Conservation (phyloP, 2,797 vertebrate genomes). For the Spheniscus humboldti region DNA sequence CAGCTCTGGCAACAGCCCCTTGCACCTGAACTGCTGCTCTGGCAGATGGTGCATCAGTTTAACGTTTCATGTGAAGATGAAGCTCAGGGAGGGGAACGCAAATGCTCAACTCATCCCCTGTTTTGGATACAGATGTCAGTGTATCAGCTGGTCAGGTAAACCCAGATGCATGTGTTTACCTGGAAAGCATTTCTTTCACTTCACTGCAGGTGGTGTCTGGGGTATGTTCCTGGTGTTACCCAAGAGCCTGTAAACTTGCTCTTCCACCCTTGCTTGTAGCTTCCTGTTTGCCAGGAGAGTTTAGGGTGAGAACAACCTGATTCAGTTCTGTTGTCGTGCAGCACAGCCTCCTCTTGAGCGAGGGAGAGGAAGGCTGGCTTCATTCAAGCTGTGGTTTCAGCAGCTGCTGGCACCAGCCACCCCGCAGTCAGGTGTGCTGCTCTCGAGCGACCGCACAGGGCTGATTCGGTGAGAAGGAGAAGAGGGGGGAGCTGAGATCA, state of each 20-base stretch:
- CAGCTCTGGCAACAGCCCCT: neutral
- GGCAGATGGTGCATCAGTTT: conserved; percentile 7
- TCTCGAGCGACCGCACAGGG: neutral
- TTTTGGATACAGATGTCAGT: fast-evolving
- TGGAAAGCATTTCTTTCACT: neutral
- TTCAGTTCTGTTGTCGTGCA: neutral
- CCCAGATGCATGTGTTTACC: fast-evolving
- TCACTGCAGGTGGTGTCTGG: neutral
- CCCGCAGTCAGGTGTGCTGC: neutral
- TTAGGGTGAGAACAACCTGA: fast-evolving
- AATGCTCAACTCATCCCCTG: fast-evolving
- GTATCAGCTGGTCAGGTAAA: neutral
- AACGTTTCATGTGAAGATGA: fast-evolving
- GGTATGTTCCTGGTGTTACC: neutral
- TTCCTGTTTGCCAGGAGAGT: neutral
- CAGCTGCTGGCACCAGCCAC: conserved; percentile 12
- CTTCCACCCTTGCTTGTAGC: neutral
- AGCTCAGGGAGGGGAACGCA: neutral
- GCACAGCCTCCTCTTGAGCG: fast-evolving
- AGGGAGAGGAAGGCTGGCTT: neutral
- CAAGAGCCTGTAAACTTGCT: fast-evolving
- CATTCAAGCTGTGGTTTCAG: neutral
- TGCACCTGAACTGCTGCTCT: neutral
- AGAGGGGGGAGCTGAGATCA: neutral
- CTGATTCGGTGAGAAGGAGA: neutral